Base-by-base conservation (phyloP, 2,113 vertebrate genomes). In the Atractosteus spatula region DNA sequence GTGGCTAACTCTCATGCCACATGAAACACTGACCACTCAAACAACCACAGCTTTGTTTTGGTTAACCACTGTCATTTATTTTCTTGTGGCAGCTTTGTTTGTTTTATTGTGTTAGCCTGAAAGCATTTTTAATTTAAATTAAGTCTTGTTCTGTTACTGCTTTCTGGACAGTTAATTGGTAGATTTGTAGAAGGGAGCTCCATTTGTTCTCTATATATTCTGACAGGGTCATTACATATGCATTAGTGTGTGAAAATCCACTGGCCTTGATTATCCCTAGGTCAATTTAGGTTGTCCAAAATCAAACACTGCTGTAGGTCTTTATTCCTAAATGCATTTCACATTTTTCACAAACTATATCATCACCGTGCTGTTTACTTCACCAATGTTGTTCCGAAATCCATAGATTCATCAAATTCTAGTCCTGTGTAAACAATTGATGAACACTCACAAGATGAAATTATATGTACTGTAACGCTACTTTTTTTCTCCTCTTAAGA, bases 351-450 rank as follows among this genome's bases (percentile, higher is more conserved):
- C 62, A 55, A 43, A 16, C 67, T 12, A 66, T 73, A 42, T 76
- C 71, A 45, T 74, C 43, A 55, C 47, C 42, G 55, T 44, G n/a
- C 66, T 55, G 76, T 74, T 71, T 75, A 66, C 82, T 86, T 62
- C 78, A 71, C 71, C 70, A 77, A 73, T 78, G 78, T 78, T 81
- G 73, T 70, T 76, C 64, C 55, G 42, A 79, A 84, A 76, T 68
- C 82, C 72, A 73, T 79, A 62, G 81, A 77, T 73, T 83, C 74
- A 51, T 76, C 43, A 44, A 55, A 61, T 70, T 62, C 55, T 69
- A 3, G 13, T 13, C 14, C 57, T 59, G n/a, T n/a, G 14, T 59
- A 59, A 59, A 29, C 29, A 13, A 59, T 10, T 51, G 47, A 29
- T 29, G 29, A 10, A 1, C 47, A 51, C 29, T 51, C 47, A 51